These are phyloP conservation scores for Panzeria rudis DNA, from an alignment of 2,888 invertebrate species.

Conservation along the genomic window DNA sequence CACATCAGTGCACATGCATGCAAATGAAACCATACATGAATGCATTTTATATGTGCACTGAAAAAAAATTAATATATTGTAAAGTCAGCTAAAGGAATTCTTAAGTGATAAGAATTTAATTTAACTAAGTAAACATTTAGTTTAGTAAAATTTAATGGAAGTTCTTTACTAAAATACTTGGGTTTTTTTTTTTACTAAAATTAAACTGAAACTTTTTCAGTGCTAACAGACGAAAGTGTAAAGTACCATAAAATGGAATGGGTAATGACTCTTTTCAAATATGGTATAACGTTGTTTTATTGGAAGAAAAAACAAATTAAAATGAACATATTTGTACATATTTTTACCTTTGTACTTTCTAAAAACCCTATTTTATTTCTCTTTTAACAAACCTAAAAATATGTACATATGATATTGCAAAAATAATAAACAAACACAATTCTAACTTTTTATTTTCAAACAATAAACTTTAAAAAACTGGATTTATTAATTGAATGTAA, in stretches of 20 bases:
- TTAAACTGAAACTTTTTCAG: neutral
- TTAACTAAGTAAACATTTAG: too few species aligned
- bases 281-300: neutral
- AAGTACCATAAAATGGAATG: neutral
- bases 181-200: neutral
- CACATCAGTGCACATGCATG: neutral
- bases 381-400: too few species aligned
- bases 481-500: too few species aligned
- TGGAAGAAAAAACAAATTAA: neutral
- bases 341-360: neutral
- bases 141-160: too few species aligned
- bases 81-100: too few species aligned
- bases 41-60: slow-evolving; percentile 3
- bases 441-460: too few species aligned
- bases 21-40: neutral
- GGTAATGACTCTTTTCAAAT: neutral
- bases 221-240: neutral
- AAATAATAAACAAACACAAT: neutral
- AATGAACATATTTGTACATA: neutral
- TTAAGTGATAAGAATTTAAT: too few species aligned
- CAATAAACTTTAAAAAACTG: too few species aligned
- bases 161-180: too few species aligned
- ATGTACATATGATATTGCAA: neutral
- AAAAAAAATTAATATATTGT: neutral
- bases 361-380: neutral